A percentile compares a stretch with the other conserved stretches of the same genome.
phyloP scores from a whole-genome alignment of 2,888 invertebrate genomes.

The Palloptera scutellata region DNA sequence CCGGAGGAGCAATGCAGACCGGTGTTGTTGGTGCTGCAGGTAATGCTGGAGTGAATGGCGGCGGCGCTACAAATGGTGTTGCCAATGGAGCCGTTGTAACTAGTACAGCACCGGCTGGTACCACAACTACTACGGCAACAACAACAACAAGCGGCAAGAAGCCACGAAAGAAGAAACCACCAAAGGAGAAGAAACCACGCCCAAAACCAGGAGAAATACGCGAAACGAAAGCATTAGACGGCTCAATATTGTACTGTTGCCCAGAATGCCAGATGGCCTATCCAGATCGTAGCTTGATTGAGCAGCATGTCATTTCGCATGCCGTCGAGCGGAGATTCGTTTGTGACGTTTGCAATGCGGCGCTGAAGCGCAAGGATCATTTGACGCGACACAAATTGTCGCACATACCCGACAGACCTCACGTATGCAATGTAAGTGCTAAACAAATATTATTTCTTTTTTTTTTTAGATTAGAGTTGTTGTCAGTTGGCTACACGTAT shows the following conservation, averaged over 20 bases:
- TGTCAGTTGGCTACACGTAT: too few species aligned
- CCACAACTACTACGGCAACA: conserved; percentile 64
- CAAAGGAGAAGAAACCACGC: conserved; percentile 81
- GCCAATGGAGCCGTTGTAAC: conserved; percentile 65
- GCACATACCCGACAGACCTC: conserved; percentile 88
- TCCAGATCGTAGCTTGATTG: conserved; percentile 82
- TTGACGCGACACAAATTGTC: conserved; percentile 86
- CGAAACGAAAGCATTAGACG: conserved; percentile 74
- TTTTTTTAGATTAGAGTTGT: neutral
- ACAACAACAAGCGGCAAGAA: conserved; percentile 61
- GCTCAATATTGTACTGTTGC: conserved; percentile 85
- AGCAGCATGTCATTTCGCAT: conserved; percentile 87
- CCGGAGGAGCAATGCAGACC: conserved; percentile 45
- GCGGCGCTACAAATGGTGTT: conserved; percentile 46
- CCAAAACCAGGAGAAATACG: conserved; percentile 70
- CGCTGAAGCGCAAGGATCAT: conserved; percentile 86
- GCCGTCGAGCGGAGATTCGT: conserved; percentile 85
- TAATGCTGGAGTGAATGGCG: conserved; percentile 43
- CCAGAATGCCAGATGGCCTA: conserved; percentile 92
- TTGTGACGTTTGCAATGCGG: conserved; percentile 89
- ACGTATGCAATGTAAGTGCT: conserved; percentile 76
- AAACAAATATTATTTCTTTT: neutral
- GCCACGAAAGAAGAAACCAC: conserved; percentile 67
- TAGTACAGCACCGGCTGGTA: conserved; percentile 63
- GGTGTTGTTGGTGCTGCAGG: conserved; percentile 39